Evolutionary conservation across 2,797 vertebrate genomes (phyloP).

Genomic region (Eurystomus glaucurus): DNA sequence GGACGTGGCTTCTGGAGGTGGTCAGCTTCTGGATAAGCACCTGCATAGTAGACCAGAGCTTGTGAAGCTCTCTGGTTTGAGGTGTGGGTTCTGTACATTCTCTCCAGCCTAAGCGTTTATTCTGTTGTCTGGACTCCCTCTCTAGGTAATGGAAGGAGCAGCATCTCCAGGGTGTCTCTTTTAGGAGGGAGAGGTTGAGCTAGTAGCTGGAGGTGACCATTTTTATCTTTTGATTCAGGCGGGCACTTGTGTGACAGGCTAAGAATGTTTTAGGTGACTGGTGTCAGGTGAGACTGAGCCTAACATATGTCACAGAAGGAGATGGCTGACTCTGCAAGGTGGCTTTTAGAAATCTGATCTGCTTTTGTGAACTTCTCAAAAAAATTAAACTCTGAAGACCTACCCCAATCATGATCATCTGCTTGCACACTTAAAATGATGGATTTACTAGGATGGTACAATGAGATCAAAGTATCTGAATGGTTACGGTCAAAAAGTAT

Average conservation of each 20-base stretch:
- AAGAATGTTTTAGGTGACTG: neutral
- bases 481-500: neutral
- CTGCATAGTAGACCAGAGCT: neutral
- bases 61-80: neutral
- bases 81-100: neutral
- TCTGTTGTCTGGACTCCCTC: neutral
- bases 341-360: neutral
- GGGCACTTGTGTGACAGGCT: neutral
- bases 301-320: neutral
- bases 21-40: neutral
- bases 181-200: neutral
- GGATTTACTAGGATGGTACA: neutral
- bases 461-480: neutral
- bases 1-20: neutral
- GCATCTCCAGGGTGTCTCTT: neutral
- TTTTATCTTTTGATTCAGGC: neutral
- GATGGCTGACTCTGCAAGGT: neutral
- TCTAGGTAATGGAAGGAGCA: neutral
- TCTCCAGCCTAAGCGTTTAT: neutral
- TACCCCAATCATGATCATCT: neutral
- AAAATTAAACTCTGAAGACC: neutral
- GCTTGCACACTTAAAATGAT: neutral
- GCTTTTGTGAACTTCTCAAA: neutral
- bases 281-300: neutral
- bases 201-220: neutral